Evolutionary conservation across 2,888 invertebrate genomes (phyloP).

Genomic region (Trichogramma evanescens): DNA sequence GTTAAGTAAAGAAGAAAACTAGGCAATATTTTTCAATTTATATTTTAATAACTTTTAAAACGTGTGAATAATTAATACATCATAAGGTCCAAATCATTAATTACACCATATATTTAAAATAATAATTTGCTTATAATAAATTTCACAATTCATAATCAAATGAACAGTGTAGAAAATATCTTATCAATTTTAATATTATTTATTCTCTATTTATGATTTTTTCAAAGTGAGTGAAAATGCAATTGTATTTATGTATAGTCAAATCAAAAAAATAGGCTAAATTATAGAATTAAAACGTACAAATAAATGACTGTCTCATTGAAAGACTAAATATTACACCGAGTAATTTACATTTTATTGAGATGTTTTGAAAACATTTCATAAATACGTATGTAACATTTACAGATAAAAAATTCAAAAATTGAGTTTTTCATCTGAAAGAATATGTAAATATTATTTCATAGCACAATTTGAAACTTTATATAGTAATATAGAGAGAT

Average conservation of each 20-base stretch:
- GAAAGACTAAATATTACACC: conserved; percentile 15
- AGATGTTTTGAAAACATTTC: conserved; percentile 8
- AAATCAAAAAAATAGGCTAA: conserved; percentile 19
- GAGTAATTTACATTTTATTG: conserved; percentile 17
- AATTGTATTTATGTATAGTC: conserved; percentile 7
- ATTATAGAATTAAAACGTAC: conserved; percentile 14
- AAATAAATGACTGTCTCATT: conserved; percentile 15
- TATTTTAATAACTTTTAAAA: conserved; percentile 22
- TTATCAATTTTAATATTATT: conserved; percentile 18
- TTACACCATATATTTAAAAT: conserved; percentile 22
- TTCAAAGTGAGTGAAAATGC: conserved; percentile 19
- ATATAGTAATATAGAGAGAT: conserved; percentile 23
- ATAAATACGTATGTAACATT: conserved; percentile 14
- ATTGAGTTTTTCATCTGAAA: conserved; percentile 11
- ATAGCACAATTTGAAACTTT: conserved; percentile 15
- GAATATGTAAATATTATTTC: conserved; percentile 18
- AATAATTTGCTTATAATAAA: conserved; percentile 21
- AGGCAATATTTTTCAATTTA: conserved; percentile 7
- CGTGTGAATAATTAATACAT: conserved; percentile 20
- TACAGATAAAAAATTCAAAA: conserved; percentile 13
- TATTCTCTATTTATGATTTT: conserved; percentile 11
- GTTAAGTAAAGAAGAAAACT: no score
- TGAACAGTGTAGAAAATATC: conserved; percentile 19
- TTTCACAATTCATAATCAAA: conserved; percentile 20
- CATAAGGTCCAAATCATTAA: conserved; percentile 20